These are phyloP conservation scores for Julus scanicus DNA, from an alignment of 2,888 invertebrate species.

Conservation along the genomic window DNA sequence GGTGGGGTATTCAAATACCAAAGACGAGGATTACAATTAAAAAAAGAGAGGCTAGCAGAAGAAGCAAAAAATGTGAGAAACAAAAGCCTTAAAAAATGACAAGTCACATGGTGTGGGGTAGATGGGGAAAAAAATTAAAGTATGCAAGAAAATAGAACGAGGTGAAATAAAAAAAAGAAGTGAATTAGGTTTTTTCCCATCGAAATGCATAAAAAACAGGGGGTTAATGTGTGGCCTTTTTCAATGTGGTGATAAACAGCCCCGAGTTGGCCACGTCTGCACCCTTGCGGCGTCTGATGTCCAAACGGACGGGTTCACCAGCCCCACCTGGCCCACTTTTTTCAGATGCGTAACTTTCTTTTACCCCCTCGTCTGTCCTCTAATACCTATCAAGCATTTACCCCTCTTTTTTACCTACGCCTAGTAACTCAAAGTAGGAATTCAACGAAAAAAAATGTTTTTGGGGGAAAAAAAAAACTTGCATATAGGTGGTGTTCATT, in stretches of 20 bases:
- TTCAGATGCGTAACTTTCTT: constrained; percentile 28
- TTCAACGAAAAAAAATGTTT: neutral
- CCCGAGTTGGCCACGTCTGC: constrained; percentile 41
- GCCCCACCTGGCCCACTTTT: constrained; percentile 41
- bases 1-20: constrained; percentile 1
- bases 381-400: constrained; percentile 34
- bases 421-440: constrained; percentile 24
- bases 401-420: constrained; percentile 41
- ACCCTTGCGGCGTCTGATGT: constrained; percentile 38
- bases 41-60: neutral
- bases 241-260: constrained; percentile 41
- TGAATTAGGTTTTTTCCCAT: constrained; percentile 33
- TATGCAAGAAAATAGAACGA: constrained; percentile 43
- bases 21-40: neutral
- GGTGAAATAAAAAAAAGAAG: constrained; percentile 41
- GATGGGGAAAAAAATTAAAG: neutral
- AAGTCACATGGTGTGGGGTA: constrained; percentile 29
- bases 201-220: constrained; percentile 20
- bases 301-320: constrained; percentile 45
- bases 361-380: constrained; percentile 41
- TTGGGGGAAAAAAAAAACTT: constrained; percentile 6
- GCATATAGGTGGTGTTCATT: neutral
- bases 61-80: neutral
- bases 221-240: constrained; percentile 30
- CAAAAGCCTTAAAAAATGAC: neutral